A percentile compares a stretch with the other conserved stretches of the same genome.
These are phyloP conservation scores for Spodoptera littoralis DNA, from an alignment of 2,888 invertebrate genomes.

Conservation along the genomic window DNA sequence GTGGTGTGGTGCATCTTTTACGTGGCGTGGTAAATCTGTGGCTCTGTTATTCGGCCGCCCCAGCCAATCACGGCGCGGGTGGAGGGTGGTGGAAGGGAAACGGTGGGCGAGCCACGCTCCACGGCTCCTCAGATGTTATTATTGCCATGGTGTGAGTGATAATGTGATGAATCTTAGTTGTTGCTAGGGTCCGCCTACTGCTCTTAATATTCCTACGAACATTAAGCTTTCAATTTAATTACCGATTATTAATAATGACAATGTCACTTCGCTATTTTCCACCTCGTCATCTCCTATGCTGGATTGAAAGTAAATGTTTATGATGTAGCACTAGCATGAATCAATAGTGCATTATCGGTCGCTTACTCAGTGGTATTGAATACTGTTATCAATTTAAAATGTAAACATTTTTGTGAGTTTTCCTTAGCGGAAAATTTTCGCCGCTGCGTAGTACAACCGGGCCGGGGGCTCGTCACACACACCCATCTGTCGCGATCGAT, in stretches of 20 bases:
- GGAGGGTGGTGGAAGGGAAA: slow-evolving; percentile 27
- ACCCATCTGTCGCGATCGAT: slow-evolving; percentile 77
- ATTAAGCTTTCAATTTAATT: not conserved
- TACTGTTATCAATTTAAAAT: slow-evolving; percentile 2
- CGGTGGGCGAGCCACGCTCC: slow-evolving; percentile 19
- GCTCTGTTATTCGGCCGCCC: slow-evolving; percentile 7
- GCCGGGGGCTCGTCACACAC: slow-evolving; percentile 82
- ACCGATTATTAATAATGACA: not conserved
- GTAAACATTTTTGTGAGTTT: slow-evolving; percentile 13
- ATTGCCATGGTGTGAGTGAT: slow-evolving; percentile 37
- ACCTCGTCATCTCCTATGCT: too few species aligned
- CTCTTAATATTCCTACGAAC: not conserved
- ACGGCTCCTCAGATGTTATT: slow-evolving; percentile 4
- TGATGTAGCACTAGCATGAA: too few species aligned
- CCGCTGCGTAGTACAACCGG: slow-evolving; percentile 57
- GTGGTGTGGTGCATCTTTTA: slow-evolving; percentile 19
- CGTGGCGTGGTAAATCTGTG: slow-evolving; percentile 11
- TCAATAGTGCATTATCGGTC: too few species aligned
- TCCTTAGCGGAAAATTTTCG: slow-evolving; percentile 26
- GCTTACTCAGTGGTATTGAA: too few species aligned
- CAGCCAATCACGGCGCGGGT: slow-evolving; percentile 41
- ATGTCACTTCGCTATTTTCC: too few species aligned
- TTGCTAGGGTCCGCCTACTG: slow-evolving; percentile 24
- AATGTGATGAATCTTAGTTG: slow-evolving; percentile 38
- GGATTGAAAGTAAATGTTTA: too few species aligned